phyloP scores from a whole-genome alignment of 2,888 invertebrate species.

The Zhengitettix transpicula region DNA sequence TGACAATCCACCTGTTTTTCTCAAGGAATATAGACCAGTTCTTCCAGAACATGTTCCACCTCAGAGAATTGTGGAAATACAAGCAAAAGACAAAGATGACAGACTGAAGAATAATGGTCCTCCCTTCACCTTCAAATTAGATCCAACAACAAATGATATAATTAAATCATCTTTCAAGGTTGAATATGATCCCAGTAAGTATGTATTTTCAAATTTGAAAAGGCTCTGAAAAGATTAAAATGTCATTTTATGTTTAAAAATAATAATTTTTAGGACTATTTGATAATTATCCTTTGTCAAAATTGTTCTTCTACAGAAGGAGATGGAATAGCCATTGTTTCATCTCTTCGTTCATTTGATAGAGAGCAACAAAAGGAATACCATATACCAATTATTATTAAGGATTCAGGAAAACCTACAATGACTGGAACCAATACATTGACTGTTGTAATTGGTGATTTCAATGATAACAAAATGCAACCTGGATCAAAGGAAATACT shows the following conservation, averaged over 20 bases:
- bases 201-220: not conserved
- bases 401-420: constrained; percentile 34
- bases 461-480: constrained; percentile 39
- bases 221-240: no score
- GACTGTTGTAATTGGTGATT: constrained; percentile 15
- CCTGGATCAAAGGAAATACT: constrained; percentile 38
- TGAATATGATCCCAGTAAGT: constrained; percentile 32
- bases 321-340: constrained; percentile 35
- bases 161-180: constrained; percentile 33
- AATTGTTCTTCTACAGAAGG: constrained; percentile 24
- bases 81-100: constrained; percentile 29
- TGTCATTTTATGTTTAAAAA: no score
- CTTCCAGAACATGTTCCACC: constrained; percentile 33
- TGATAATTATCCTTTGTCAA: no score
- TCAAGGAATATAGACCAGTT: constrained; percentile 27
- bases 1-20: constrained; percentile 29
- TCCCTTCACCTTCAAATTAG: constrained; percentile 32
- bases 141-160: constrained; percentile 28
- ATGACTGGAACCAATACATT: constrained; percentile 34
- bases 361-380: constrained; percentile 35
- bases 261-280: no score
- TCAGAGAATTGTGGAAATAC: constrained; percentile 25
- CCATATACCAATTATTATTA: constrained; percentile 37
- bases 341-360: constrained; percentile 31
- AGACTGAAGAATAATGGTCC: constrained; percentile 30